A percentile compares a stretch with the other conserved stretches of the same genome.
Conservation (phyloP, 2,797 vertebrate species). For the Phataginus tricuspis region DNA sequence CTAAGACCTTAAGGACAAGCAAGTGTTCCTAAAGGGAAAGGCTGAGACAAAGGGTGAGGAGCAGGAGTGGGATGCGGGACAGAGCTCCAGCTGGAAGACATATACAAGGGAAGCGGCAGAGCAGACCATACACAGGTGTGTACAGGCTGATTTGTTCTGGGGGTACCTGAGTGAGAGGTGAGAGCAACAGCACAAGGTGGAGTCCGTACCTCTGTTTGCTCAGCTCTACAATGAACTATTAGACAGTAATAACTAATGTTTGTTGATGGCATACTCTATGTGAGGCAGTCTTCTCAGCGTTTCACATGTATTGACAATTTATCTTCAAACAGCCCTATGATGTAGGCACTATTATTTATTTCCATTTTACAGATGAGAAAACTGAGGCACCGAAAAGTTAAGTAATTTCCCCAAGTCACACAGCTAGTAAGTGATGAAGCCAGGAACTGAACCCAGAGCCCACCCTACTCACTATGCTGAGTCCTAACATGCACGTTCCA, state of each 20-base stretch:
- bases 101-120: not conserved
- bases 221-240: not conserved
- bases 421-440: not conserved
- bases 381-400: not conserved
- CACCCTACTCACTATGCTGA: not conserved
- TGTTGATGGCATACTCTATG: not conserved
- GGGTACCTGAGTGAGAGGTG: not conserved
- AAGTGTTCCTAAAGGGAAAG: not conserved
- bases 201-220: not conserved
- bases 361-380: not conserved
- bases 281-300: not conserved
- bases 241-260: not conserved
- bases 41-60: not conserved
- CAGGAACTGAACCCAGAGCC: not conserved
- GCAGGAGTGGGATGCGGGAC: accelerated
- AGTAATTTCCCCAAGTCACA: not conserved
- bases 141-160: not conserved
- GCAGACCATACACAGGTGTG: accelerated
- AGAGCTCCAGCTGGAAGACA: not conserved
- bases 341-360: not conserved
- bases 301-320: not conserved
- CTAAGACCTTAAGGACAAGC: not conserved
- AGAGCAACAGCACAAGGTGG: not conserved
- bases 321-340: not conserved
- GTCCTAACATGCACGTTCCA: not conserved